Evolutionary conservation across 1,140 invertebrate species (phyloP).

Genomic region (Cyclargus thomasi): DNA sequence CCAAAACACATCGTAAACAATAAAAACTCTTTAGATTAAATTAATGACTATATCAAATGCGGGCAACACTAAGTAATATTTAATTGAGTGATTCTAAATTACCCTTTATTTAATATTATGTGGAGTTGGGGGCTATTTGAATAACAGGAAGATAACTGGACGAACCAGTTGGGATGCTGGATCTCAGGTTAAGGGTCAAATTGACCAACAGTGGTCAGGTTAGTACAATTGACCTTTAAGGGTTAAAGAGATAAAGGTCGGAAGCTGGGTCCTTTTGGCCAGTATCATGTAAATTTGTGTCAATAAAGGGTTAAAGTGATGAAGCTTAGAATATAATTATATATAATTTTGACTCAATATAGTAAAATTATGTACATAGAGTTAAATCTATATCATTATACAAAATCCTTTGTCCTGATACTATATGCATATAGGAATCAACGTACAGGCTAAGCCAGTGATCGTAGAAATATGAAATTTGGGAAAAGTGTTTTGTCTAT

Average conservation of each 20-base stretch:
- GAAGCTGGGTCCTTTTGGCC: neutral
- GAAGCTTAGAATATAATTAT: too few species aligned
- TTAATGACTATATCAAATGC: neutral
- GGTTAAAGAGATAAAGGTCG: slow-evolving; percentile 9
- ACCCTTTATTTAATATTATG: neutral
- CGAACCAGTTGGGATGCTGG: slow-evolving; percentile 16
- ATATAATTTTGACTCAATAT: too few species aligned
- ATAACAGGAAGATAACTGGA: slow-evolving; percentile 18
- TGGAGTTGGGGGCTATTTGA: neutral
- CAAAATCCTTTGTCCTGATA: too few species aligned
- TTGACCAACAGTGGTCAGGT: slow-evolving; percentile 1
- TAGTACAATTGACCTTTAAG: neutral
- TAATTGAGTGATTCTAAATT: neutral
- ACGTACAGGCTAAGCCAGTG: too few species aligned
- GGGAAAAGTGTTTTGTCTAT: too few species aligned
- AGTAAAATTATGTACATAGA: too few species aligned
- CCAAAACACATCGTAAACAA: too few species aligned
- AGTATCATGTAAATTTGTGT: neutral
- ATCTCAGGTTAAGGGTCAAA: slow-evolving; percentile 27
- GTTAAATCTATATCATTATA: too few species aligned
- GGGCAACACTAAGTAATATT: neutral
- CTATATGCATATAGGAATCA: too few species aligned
- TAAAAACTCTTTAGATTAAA: too few species aligned
- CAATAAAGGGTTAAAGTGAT: neutral
- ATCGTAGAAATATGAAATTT: too few species aligned